Base-by-base conservation (phyloP, 2,888 invertebrate species). In the Clitarchus hookeri region DNA sequence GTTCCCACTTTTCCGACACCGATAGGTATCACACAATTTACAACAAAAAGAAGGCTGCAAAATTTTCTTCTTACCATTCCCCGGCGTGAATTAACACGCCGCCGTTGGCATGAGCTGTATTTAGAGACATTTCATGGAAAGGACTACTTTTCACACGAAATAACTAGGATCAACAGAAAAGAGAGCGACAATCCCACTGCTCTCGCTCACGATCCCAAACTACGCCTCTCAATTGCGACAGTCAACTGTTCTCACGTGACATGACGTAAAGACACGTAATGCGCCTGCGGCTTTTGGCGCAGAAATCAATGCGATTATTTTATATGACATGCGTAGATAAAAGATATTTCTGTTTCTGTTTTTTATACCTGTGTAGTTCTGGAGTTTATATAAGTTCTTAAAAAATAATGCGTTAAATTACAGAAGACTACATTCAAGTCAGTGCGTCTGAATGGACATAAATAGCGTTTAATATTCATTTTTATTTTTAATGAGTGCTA, bases 11-110 rank as follows among this genome's bases (percentile, higher is more conserved):
- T 36, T 48, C 11, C 16, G 65, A 65, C 65, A 65, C 48, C 11
- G 65, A 23, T 19, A 65, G 48, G 48, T 65, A 23, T 65, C 8
- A 65, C 65, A 23, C 19, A 65, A 11, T n/a, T 65, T 23, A 2
- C 0, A 65, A n/a, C 8, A n/a, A 65, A 65, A 65, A 16, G 2
- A 36, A 36, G 36, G n/a, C 19, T n/a, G 65, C 36, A 54, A 44
- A 79, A 19, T 19, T 80, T 85, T 65, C 79, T 82, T 94, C 96
- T 95, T 94, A 99, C 99, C 96, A 95, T 94, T 99, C 99, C 89
- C 98, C 98, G 88, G 96, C 95, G 91, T 98, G 98, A 90, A 99
- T 97, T 86, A 99, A 93, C 79, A 99, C 98, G 84, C 98, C 98
- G 88, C 97, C 97, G 91, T 97, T 97, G 86, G 98, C 96, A 91